phyloP scores from a whole-genome alignment of 2,888 invertebrate species.

The Punctoribates punctum region DNA sequence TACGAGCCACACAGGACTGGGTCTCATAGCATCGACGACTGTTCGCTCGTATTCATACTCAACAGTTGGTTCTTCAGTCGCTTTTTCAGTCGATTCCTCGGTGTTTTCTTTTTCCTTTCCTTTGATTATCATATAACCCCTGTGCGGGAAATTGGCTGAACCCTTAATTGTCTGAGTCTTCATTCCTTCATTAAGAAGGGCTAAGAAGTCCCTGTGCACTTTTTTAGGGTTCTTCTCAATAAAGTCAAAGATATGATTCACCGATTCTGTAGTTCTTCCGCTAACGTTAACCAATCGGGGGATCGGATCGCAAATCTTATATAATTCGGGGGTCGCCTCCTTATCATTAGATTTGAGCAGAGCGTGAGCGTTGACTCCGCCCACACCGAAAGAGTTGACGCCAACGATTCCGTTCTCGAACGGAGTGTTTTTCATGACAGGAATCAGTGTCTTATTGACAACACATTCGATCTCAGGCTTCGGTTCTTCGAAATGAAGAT shows the following conservation, averaged over 20 bases:
- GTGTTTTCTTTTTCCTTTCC: constrained; percentile 9
- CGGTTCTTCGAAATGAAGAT: constrained; percentile 80
- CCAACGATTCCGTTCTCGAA: constrained; percentile 88
- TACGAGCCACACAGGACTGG: constrained; percentile 84
- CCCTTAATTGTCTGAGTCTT: constrained; percentile 50
- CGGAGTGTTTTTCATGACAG: constrained; percentile 73
- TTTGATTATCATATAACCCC: constrained; percentile 45
- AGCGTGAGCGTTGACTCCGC: constrained; percentile 90
- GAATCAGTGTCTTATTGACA: constrained; percentile 78
- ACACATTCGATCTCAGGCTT: constrained; percentile 87
- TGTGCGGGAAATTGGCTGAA: constrained; percentile 38
- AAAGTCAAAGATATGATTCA: constrained; percentile 63
- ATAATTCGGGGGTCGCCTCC: constrained; percentile 23
- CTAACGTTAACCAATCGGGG: constrained; percentile 72
- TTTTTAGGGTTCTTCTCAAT: constrained; percentile 60
- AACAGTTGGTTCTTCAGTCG: neutral
- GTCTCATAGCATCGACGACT: constrained; percentile 55
- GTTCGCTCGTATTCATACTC: constrained; percentile 49
- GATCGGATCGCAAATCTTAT: constrained; percentile 51
- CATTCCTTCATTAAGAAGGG: constrained; percentile 71
- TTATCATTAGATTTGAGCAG: constrained; percentile 75
- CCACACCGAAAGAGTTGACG: constrained; percentile 96
- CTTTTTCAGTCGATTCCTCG: constrained; percentile 5
- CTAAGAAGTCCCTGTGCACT: constrained; percentile 64
- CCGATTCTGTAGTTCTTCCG: constrained; percentile 81